Evolutionary conservation across 2,113 vertebrate genomes (phyloP).

Genomic region (Todiramphus saurophagus): DNA sequence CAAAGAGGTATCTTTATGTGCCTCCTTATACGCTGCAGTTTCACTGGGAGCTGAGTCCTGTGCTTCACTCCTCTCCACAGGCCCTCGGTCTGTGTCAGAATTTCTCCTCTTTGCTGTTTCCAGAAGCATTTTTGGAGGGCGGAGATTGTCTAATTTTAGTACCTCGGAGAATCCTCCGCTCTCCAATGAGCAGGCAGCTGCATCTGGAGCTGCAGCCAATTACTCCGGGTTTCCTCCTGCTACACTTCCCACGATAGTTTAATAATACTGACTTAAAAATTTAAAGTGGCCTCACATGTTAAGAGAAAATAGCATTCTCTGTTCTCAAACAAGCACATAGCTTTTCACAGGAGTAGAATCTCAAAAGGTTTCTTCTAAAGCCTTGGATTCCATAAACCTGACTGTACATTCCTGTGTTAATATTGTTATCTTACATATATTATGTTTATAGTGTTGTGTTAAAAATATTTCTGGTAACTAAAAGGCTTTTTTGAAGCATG

Average conservation of each 20-base stretch:
- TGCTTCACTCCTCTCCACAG: not conserved
- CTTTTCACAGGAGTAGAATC: not conserved
- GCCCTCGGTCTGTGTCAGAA: not conserved
- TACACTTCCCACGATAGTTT: constrained; percentile 35
- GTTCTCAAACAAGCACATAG: not conserved
- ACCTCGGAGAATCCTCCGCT: not conserved
- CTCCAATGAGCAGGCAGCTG: constrained; percentile 38
- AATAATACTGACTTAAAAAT: constrained; percentile 10
- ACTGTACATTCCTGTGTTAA: not conserved
- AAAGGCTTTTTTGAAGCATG: not conserved
- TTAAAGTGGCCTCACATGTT: constrained; percentile 13
- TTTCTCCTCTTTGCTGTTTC: constrained; percentile 42
- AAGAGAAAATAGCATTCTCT: not conserved
- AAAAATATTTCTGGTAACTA: not conserved
- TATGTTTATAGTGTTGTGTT: not conserved
- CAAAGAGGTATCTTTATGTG: not conserved
- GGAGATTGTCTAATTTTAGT: constrained; percentile 63
- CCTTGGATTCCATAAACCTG: not conserved
- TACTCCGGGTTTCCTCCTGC: constrained; percentile 14
- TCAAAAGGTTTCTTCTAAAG: not conserved
- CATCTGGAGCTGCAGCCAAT: constrained; percentile 58
- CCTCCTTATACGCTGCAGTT: not conserved
- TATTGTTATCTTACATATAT: not conserved
- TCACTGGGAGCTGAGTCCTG: accelerated
- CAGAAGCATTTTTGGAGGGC: constrained; percentile 64